Evolutionary conservation across 2,888 invertebrate genomes (phyloP), one percentile per base, ranked within the genome.

Genomic region (Trilocha varians): DNA sequence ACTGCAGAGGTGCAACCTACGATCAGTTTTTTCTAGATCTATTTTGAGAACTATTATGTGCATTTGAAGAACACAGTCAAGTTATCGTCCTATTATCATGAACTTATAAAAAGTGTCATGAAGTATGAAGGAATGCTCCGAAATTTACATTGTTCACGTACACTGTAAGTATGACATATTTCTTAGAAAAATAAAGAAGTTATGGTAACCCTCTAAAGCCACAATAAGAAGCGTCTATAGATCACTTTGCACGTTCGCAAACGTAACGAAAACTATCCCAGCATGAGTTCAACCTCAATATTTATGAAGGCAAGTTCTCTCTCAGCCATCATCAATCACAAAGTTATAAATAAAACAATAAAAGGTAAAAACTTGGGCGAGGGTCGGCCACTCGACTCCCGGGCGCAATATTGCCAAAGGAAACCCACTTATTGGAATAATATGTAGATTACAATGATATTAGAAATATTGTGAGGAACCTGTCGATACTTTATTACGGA

Each of bases 281-380:
- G 72, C 69, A 60, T 71, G 78, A 76, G 66, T 65, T 70, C 63
- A 58, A 57, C 57, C 75, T 78, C 79, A 83, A 85, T 85, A 85
- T 85, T 82, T 85, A 85, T 85, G 83, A 84, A 84, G 73, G 71
- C 46, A 71, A 80, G 62, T 77, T 71, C 63, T 63, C 68, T 69
- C 65, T 65, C 71, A 68, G 71, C 77, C 80, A 67, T 78, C 85
- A 85, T 85, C 85, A 85, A 85, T 85, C 85, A 84, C 79, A 78
- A 83, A 85, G 82, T 85, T 85, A 84, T 85, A 85, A 84, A 85
- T 85, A 85, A 84, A 85, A 84, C 84, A 85, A 85, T 84, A 84
- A 85, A 84, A 83, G 83, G 83, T 84, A 76, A 79, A 77, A 83
- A 82, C 73, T 82, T 76, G 69, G 64, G 63, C 55, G 69, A 77